These are phyloP conservation scores for Clitarchus hookeri DNA, from an alignment of 2,888 invertebrate species.

Conservation along the genomic window DNA sequence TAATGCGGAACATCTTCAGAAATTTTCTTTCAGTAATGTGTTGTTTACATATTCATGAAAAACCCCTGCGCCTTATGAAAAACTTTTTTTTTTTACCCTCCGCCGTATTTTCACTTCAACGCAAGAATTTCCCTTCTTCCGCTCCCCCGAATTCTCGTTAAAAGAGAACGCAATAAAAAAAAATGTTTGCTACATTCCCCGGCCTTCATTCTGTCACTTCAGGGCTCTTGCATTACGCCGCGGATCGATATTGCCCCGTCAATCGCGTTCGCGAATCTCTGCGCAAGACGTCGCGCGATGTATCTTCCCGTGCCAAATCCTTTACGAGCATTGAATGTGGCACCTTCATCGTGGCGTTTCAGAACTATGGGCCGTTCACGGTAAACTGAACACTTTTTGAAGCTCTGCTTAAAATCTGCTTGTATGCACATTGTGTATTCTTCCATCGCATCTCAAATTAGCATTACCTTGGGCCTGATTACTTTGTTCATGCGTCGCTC, in stretches of 20 bases:
- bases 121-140: background rate
- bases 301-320: background rate
- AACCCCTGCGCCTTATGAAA: background rate
- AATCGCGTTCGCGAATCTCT: background rate
- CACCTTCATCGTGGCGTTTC: background rate
- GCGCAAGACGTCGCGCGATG: background rate
- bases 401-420: too few species aligned
- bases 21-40: background rate
- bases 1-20: background rate
- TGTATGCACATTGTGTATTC: too few species aligned
- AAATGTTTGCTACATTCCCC: background rate
- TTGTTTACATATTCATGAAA: constrained; percentile 14
- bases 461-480: too few species aligned
- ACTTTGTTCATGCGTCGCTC: too few species aligned
- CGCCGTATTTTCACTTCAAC: background rate
- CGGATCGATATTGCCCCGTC: background rate
- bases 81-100: background rate
- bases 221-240: background rate
- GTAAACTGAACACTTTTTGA: too few species aligned
- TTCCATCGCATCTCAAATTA: too few species aligned
- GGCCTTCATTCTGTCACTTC: background rate
- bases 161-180: constrained; percentile 14
- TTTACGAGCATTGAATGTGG: background rate
- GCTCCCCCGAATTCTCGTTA: background rate
- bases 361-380: background rate